Evolutionary conservation across 2,888 invertebrate genomes (phyloP), one percentile per base, ranked within the genome.

Genomic region (Rhorus exstirpatorius): DNA sequence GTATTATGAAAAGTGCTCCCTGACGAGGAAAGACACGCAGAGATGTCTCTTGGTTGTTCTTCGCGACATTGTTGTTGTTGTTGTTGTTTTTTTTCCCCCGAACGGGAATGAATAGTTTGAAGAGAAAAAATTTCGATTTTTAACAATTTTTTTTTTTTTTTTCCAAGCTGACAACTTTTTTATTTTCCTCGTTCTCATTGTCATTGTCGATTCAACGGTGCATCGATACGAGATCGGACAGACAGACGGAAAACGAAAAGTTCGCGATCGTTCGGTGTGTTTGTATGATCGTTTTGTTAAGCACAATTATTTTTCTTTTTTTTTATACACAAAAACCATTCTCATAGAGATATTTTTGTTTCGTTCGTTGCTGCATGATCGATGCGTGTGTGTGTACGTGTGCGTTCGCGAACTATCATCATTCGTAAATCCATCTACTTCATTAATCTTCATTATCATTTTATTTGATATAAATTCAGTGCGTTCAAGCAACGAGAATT

Each of bases 1-100:
- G 65, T 44, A 8, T 31, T 14, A 53, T 24, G 53, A 53, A 68
- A 49, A 68, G 53, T 68, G 68, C 35, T 68, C 51, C 38, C 38
- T 38, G 38, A 53, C 53, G 68, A 53, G 68, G 38, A 53, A 53
- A 68, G 8, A 51, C 35, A 14, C 21, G 24, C 38, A 68, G 31
- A 49, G 31, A 51, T 17, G 17, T 49, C 19, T 67, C 67, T 49
- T 6, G 67, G 49, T 49, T 49, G 31, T 67, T 67, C 49, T 35
- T 51, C 67, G 63, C 31, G 12, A 26, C 58, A 14, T 61, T 38
- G 12, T 44, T 24, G 0, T 14, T 4, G n/a, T n/a, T n/a, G n/a
- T n/a, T n/a, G n/a, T n/a, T n/a, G n/a, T n/a, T n/a, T n/a, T n/a
- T n/a, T n/a, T n/a, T n/a, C n/a, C n/a, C n/a, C n/a, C n/a, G n/a